These are phyloP conservation scores for Protonemura montana DNA, from an alignment of 2,888 invertebrate genomes.

Conservation along the genomic window DNA sequence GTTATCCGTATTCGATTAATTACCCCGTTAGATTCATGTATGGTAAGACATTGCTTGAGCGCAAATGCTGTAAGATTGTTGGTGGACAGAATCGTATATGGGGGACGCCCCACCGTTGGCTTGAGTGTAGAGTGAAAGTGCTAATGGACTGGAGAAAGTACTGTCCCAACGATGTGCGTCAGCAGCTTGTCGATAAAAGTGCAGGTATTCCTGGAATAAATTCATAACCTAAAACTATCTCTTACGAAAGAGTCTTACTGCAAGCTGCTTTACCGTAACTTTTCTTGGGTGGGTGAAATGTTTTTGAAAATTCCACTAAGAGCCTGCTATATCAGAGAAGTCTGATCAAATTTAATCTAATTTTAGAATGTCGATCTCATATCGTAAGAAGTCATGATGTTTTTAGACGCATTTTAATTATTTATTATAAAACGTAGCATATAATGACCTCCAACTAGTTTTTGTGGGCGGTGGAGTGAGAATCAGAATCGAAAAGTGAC, in stretches of 20 bases:
- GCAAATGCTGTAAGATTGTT: neutral
- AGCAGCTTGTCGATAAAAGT: neutral
- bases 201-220: neutral
- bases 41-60: neutral
- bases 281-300: neutral
- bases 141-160: conserved; percentile 7
- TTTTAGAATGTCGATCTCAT: conserved; percentile 7
- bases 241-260: neutral
- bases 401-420: conserved; percentile 3
- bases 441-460: conserved; percentile 36
- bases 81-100: no score
- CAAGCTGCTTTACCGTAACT: neutral
- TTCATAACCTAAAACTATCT: conserved; percentile 7
- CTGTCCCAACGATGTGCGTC: neutral
- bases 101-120: neutral
- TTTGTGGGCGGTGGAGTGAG: conserved; percentile 24
- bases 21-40: neutral
- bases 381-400: neutral
- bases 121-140: neutral
- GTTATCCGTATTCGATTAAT: neutral
- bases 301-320: neutral
- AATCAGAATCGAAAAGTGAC: conserved; percentile 36
- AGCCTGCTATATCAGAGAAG: neutral
- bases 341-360: neutral
- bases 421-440: neutral